phyloP scores from a whole-genome alignment of 1,140 invertebrate species.

The Mactra quadrangularis region DNA sequence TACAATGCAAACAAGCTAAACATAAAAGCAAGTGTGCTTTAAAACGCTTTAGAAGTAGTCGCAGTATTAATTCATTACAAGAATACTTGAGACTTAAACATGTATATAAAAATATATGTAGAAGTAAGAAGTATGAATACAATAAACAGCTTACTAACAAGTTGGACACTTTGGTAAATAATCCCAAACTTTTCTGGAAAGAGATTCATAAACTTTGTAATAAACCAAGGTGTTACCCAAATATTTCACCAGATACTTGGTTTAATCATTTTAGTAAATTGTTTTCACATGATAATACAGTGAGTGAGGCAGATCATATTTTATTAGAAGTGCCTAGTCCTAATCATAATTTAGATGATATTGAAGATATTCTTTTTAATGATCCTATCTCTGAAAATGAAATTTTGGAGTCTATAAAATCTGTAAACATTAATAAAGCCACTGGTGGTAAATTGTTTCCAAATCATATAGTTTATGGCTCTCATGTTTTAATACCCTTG shows the following conservation, averaged over 20 bases:
- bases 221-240: no score
- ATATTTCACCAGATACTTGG: no score
- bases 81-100: no score
- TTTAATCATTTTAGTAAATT: conserved; percentile 5
- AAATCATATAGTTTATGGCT: neutral
- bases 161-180: no score
- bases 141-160: no score
- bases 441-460: neutral
- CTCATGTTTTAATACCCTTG: neutral
- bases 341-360: conserved; percentile 4
- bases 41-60: no score
- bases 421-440: neutral
- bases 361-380: neutral
- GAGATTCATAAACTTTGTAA: no score
- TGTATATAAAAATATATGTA: no score
- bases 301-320: neutral
- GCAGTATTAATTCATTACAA: no score
- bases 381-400: neutral
- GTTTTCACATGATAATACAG: neutral
- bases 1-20: neutral
- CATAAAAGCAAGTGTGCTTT: no score
- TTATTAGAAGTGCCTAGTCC: neutral
- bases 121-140: no score
- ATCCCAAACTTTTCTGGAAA: no score
- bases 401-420: neutral